Percentiles rank a stretch among this genome's conserved stretches.
Conservation (phyloP, 2,797 vertebrate genomes). For the Trachops cirrhosus region DNA sequence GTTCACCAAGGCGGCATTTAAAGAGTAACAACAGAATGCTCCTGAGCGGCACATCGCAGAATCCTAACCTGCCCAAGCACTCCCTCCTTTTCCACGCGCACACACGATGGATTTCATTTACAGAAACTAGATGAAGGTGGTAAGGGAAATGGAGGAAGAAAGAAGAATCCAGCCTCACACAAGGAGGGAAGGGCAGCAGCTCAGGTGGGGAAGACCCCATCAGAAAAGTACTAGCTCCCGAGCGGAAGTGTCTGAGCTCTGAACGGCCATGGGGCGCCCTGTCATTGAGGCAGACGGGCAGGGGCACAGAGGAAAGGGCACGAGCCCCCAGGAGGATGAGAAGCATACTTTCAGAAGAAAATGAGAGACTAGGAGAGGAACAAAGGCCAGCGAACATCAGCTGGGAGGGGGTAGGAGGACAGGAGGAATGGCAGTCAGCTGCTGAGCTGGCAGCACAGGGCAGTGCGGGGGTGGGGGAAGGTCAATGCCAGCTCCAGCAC, state of each 20-base stretch:
- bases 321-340: not conserved
- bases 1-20: not conserved
- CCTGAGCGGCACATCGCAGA: not conserved
- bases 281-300: not conserved
- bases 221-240: not conserved
- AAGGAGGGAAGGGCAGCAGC: not conserved
- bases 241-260: not conserved
- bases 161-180: not conserved
- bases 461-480: not conserved
- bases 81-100: not conserved
- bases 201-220: not conserved
- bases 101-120: not conserved
- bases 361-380: not conserved
- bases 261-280: not conserved
- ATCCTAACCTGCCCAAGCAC: not conserved
- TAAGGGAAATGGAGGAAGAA: not conserved
- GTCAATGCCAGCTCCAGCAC: not conserved
- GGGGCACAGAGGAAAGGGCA: not conserved
- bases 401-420: not conserved
- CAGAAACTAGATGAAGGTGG: not conserved
- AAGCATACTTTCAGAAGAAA: not conserved
- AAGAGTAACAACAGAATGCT: not conserved
- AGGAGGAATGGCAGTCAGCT: not conserved
- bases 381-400: not conserved
- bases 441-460: constrained; percentile 44